Conservation (phyloP, 35 echinoderm and acorn worm species). For the Hemicentrotus pulcherrimus region DNA sequence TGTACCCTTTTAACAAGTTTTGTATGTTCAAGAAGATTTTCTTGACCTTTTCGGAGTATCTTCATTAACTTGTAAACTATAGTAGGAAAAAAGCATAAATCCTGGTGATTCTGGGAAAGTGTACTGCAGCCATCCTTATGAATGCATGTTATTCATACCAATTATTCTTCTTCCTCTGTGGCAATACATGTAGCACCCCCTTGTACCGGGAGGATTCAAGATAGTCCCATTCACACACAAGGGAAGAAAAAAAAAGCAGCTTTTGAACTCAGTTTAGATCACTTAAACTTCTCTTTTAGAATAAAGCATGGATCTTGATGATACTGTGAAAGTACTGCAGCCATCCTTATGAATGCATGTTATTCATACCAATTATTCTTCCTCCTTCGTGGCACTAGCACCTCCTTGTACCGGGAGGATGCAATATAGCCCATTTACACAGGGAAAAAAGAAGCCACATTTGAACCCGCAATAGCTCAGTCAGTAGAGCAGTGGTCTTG, state of each 20-base stretch:
- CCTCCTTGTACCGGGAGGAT: background rate
- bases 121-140: background rate
- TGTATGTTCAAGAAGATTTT: no score
- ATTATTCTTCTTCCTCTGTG: background rate
- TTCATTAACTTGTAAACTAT: background rate
- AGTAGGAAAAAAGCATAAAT: no score
- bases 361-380: conserved; percentile 14
- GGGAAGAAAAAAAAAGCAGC: no score
- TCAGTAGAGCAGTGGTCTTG: no score
- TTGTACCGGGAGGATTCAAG: background rate
- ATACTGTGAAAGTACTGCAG: background rate
- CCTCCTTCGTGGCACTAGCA: background rate
- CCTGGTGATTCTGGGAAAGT: no score
- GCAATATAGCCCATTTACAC: background rate
- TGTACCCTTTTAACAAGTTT: no score
- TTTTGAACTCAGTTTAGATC: no score
- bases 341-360: background rate
- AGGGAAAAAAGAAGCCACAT: no score
- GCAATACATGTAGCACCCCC: background rate
- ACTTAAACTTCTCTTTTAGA: no score
- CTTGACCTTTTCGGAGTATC: background rate
- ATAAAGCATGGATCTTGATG: no score
- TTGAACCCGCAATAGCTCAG: no score
- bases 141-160: conserved; percentile 18
- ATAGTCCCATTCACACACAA: no score